Evolutionary conservation across 2,797 vertebrate species (phyloP).

Genomic region (Cyclopterus lumpus): DNA sequence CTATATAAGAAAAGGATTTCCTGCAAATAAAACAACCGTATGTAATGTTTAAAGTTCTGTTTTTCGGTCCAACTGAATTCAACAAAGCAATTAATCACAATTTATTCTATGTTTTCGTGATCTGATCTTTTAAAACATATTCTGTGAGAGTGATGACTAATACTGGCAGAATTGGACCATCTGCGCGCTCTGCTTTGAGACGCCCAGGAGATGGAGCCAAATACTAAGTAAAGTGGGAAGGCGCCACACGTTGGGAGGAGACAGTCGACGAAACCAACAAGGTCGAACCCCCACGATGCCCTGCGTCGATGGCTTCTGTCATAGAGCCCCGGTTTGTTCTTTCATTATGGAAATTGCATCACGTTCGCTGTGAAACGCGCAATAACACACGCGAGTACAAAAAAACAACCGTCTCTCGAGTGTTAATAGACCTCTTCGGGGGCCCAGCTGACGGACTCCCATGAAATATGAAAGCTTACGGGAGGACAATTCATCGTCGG

Average conservation of each 20-base stretch:
- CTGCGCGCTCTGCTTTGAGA: neutral
- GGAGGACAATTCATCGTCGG: neutral
- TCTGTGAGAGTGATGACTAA: neutral
- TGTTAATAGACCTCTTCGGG: neutral
- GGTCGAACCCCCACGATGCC: too few species aligned
- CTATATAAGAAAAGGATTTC: accelerated
- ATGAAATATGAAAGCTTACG: conserved; percentile 17
- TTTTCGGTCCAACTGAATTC: neutral
- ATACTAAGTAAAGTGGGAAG: conserved; percentile 39
- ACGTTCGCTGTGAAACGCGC: neutral
- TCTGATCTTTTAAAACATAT: neutral
- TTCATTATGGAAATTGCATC: neutral
- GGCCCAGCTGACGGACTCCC: conserved; percentile 16
- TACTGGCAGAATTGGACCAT: neutral
- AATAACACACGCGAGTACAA: neutral
- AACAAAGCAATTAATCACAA: neutral
- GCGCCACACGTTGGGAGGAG: accelerated
- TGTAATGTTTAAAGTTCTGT: neutral
- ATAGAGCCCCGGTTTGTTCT: neutral
- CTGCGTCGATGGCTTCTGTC: too few species aligned
- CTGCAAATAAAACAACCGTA: neutral
- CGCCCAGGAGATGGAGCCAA: conserved; percentile 74
- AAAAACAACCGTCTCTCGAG: neutral
- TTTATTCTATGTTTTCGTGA: too few species aligned
- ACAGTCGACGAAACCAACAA: neutral